Evolutionary conservation across 37 sponge, comb jelly and placozoan species (phyloP).

Genomic region (Beroe forskalii): DNA sequence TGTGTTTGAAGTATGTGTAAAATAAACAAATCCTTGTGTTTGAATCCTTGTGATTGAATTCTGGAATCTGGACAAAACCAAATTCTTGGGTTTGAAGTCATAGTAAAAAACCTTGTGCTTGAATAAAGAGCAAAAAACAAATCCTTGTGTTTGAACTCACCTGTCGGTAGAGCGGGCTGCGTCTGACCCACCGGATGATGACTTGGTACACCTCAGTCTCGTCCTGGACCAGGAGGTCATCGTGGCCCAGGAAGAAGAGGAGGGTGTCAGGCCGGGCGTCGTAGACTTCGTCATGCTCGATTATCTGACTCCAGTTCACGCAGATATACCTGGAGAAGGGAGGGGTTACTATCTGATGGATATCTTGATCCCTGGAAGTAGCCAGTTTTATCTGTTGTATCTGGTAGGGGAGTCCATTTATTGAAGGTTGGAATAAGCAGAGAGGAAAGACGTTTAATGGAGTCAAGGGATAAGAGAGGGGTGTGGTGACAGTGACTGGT

Average conservation of each 20-base stretch:
- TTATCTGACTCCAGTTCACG: constrained; percentile 23
- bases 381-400: too few species aligned
- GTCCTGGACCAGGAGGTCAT: constrained; percentile 35
- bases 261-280: constrained; percentile 60
- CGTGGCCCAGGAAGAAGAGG: constrained; percentile 38
- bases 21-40: too few species aligned
- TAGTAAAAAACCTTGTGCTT: too few species aligned
- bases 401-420: too few species aligned
- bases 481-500: too few species aligned
- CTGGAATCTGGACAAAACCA: too few species aligned
- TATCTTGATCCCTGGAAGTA: too few species aligned
- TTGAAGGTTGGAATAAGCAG: too few species aligned
- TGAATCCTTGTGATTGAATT: too few species aligned
- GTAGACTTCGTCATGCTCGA: constrained; percentile 48
- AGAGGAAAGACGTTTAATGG: background rate
- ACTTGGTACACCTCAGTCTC: constrained; percentile 50
- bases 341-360: background rate
- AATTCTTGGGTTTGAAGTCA: too few species aligned
- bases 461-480: background rate
- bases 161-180: constrained; percentile 59
- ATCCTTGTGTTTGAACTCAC: constrained; percentile 10
- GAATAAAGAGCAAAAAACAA: background rate
- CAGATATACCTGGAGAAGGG: constrained; percentile 29
- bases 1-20: too few species aligned
- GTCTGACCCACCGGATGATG: constrained; percentile 44